A percentile compares a stretch with the other conserved stretches of the same genome.
phyloP scores from a whole-genome alignment of 2,113 vertebrate genomes.

The Odocoileus virginianus region DNA sequence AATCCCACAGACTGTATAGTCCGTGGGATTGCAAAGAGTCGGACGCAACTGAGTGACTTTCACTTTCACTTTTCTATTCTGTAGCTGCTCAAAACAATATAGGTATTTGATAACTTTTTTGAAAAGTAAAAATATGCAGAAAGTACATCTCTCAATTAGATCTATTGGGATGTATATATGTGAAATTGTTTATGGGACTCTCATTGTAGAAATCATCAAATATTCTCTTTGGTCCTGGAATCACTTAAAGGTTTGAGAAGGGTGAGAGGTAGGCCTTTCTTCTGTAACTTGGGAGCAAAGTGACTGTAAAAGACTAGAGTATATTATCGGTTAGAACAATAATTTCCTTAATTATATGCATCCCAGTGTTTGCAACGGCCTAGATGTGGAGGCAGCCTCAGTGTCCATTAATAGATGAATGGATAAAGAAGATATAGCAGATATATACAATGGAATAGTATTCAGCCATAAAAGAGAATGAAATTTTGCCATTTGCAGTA shows the following conservation, averaged over 20 bases:
- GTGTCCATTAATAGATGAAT: neutral
- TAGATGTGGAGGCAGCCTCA: neutral
- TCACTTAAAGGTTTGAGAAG: neutral
- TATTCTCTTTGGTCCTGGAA: neutral
- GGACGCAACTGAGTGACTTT: neutral
- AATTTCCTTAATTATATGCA: neutral
- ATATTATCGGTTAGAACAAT: neutral
- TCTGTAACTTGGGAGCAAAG: neutral
- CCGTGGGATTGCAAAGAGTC: neutral
- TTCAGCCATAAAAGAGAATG: neutral
- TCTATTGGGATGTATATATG: neutral
- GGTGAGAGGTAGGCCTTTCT: neutral
- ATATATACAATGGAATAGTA: neutral
- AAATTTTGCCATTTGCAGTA: neutral
- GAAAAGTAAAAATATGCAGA: neutral
- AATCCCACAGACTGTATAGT: neutral
- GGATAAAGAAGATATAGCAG: neutral
- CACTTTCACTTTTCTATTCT: neutral
- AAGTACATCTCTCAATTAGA: neutral
- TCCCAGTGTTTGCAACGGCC: neutral
- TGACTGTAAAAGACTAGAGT: neutral
- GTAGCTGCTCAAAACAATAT: neutral
- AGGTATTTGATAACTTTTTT: neutral
- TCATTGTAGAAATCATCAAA: neutral
- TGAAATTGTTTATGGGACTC: neutral